Conservation (phyloP, 2,797 vertebrate species). For the Antrozous pallidus region DNA sequence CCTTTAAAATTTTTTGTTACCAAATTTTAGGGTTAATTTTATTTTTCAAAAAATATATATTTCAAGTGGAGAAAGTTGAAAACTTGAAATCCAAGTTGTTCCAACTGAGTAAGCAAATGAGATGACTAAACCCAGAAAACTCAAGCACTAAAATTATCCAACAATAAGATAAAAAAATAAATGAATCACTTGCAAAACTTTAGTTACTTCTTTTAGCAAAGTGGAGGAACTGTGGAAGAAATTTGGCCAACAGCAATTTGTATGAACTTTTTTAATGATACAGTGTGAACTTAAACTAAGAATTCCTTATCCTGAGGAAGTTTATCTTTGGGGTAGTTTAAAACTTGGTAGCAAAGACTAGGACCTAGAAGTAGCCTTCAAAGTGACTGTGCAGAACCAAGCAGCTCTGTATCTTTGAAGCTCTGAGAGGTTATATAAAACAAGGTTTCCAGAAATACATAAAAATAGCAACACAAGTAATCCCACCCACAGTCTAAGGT, state of each 20-base stretch:
- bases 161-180: not conserved
- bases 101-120: conserved; percentile 18
- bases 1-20: not conserved
- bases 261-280: conserved; percentile 42
- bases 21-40: conserved; percentile 11
- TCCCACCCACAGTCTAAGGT: not conserved
- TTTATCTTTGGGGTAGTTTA: conserved; percentile 2
- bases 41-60: not conserved
- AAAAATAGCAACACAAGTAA: not conserved
- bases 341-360: not conserved
- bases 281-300: conserved; percentile 36
- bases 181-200: not conserved
- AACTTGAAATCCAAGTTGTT: not conserved
- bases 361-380: not conserved
- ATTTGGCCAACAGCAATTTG: conserved; percentile 17
- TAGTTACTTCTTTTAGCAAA: conserved; percentile 27
- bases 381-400: not conserved
- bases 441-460: not conserved
- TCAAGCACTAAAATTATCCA: not conserved
- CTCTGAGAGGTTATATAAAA: not conserved
- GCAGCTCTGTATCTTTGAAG: not conserved
- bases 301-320: not conserved
- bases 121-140: conserved; percentile 8
- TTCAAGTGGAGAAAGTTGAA: not conserved
- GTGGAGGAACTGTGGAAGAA: conserved; percentile 36